Evolutionary conservation across 2,888 invertebrate species (phyloP).

Genomic region (Sarcophaga caerulescens): DNA sequence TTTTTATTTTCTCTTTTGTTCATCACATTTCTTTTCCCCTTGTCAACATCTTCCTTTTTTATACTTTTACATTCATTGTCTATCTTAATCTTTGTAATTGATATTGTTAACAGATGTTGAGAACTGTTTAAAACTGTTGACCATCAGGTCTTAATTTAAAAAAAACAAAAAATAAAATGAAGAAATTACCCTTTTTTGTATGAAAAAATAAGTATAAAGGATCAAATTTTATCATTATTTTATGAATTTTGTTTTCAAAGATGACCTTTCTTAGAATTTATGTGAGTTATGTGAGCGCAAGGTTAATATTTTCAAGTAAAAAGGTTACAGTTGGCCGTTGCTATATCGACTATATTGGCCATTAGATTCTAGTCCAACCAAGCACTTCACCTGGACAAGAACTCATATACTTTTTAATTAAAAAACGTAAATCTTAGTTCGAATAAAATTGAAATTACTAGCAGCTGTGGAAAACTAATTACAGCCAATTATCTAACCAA

Average conservation of each 20-base stretch:
- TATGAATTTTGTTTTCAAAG: not conserved
- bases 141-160: not conserved
- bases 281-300: not conserved
- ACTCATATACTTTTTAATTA: too few relatives aligned
- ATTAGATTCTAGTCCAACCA: too few relatives aligned
- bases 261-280: not conserved
- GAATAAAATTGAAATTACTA: too few relatives aligned
- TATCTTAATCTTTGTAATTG: conserved; percentile 39
- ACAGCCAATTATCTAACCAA: too few relatives aligned
- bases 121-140: conserved; percentile 1
- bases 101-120: conserved; percentile 35
- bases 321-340: not conserved
- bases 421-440: too few relatives aligned
- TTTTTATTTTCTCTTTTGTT: not conserved
- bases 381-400: too few relatives aligned
- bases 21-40: not conserved
- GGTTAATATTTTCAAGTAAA: not conserved
- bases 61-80: conserved; percentile 15
- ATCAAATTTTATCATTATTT: too few relatives aligned
- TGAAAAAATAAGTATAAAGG: not conserved
- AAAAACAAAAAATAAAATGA: not conserved
- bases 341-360: too few relatives aligned
- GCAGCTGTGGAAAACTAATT: too few relatives aligned
- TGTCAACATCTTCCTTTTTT: not conserved
- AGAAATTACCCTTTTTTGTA: not conserved